Percentiles rank a stretch among this genome's conserved stretches.
Evolutionary conservation across 1,140 invertebrate genomes (phyloP).

Genomic region (Notospermus geniculatus): DNA sequence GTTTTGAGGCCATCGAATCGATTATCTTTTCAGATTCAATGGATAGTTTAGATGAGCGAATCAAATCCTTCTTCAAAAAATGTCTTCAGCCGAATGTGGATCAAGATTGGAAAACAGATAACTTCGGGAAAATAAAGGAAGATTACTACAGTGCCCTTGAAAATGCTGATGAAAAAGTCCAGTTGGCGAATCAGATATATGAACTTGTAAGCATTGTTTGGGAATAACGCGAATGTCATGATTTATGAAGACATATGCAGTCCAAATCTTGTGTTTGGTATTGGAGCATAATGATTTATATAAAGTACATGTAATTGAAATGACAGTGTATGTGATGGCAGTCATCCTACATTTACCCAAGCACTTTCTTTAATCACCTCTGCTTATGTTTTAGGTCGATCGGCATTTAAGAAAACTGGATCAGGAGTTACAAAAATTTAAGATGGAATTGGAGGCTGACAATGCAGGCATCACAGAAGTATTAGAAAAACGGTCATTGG

Average conservation of each 20-base stretch:
- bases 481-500: slow-evolving; percentile 75
- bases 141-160: slow-evolving; percentile 92
- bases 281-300: background rate
- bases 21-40: slow-evolving; percentile 88
- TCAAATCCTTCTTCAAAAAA: slow-evolving; percentile 77
- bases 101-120: slow-evolving; percentile 74
- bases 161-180: slow-evolving; percentile 83
- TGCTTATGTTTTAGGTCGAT: slow-evolving; percentile 69
- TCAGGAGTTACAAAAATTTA: slow-evolving; percentile 92
- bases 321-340: too few relatives aligned
- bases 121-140: slow-evolving; percentile 80
- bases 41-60: slow-evolving; percentile 87
- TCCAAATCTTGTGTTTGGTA: background rate
- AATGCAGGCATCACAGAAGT: slow-evolving; percentile 97
- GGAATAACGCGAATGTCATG: too few relatives aligned
- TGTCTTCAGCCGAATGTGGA: slow-evolving; percentile 71
- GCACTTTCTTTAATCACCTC: too few relatives aligned
- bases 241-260: slow-evolving; percentile 4
- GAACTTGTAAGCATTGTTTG: slow-evolving; percentile 71
- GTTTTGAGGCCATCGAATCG: too few relatives aligned
- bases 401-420: slow-evolving; percentile 88
- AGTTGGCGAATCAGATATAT: slow-evolving; percentile 90
- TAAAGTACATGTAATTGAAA: background rate
- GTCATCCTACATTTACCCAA: too few relatives aligned
- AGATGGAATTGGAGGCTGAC: slow-evolving; percentile 97